These are phyloP conservation scores for Chloroceryle aenea DNA, from an alignment of 2,113 vertebrate genomes.

Conservation along the genomic window DNA sequence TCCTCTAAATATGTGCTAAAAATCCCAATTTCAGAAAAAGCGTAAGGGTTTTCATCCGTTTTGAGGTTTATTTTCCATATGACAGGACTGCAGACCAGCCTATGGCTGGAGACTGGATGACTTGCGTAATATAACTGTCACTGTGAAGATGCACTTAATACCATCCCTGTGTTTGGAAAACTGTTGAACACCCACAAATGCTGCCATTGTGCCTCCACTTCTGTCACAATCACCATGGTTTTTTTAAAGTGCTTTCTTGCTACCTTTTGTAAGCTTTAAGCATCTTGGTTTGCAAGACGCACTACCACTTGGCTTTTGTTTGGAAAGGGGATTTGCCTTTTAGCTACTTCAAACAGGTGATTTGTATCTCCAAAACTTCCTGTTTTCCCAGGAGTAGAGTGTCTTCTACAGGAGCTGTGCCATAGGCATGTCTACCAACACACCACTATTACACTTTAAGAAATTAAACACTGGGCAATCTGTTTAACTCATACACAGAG, in stretches of 20 bases:
- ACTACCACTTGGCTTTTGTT: background rate
- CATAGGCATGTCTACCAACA: background rate
- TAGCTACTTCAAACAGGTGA: background rate
- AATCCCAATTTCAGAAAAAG: background rate
- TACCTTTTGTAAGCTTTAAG: background rate
- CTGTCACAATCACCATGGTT: background rate
- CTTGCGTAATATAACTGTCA: background rate
- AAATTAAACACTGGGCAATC: background rate
- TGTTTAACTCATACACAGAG: background rate
- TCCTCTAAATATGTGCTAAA: background rate
- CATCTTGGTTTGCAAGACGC: background rate
- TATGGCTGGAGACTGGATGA: background rate
- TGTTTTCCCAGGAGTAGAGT: background rate
- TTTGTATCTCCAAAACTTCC: background rate
- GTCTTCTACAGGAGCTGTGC: background rate
- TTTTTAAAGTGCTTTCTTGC: background rate
- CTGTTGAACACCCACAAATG: background rate
- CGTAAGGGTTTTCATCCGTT: background rate
- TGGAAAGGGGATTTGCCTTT: background rate
- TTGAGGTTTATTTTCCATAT: background rate
- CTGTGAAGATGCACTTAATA: background rate
- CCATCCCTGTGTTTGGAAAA: background rate
- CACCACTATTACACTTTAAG: rapidly evolving
- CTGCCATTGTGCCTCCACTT: background rate
- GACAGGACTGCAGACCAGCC: background rate